These are phyloP conservation scores for Falcaria lacertinaria DNA, from an alignment of 2,888 invertebrate genomes.

Conservation along the genomic window DNA sequence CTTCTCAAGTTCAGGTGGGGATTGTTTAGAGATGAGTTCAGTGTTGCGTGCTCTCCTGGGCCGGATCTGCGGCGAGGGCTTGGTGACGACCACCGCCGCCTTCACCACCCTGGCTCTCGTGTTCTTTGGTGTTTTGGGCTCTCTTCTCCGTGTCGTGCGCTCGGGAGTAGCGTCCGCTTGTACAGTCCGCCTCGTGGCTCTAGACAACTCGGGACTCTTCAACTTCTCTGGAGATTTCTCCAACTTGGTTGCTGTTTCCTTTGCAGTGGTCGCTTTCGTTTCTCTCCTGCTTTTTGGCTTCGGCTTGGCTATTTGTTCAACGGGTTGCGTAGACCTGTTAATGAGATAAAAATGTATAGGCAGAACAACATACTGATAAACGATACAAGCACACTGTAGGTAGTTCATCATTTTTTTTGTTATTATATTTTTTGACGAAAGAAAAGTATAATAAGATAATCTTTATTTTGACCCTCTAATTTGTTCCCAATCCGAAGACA, in stretches of 20 bases:
- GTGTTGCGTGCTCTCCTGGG: constrained; percentile 18
- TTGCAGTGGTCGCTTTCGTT: constrained; percentile 1
- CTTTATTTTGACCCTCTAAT: too few species aligned
- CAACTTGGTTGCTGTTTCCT: background rate
- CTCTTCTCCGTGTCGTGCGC: constrained; percentile 22
- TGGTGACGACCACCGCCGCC: constrained; percentile 28
- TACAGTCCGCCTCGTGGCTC: constrained; percentile 25
- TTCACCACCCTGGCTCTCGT: constrained; percentile 31
- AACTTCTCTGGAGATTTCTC: background rate
- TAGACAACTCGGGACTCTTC: constrained; percentile 3
- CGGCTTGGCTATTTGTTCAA: too few species aligned
- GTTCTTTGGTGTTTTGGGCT: constrained; percentile 36
- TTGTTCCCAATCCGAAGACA: too few species aligned
- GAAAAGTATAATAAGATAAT: too few species aligned
- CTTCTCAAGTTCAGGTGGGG: constrained; percentile 12
- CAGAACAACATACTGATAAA: too few species aligned
- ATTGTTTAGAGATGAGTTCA: constrained; percentile 23
- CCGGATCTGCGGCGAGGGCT: constrained; percentile 42
- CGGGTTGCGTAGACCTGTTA: too few species aligned
- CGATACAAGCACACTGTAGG: too few species aligned
- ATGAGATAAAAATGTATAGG: too few species aligned
- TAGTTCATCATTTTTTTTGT: too few species aligned
- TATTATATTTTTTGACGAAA: too few species aligned
- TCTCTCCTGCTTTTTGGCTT: background rate
- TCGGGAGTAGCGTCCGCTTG: constrained; percentile 12